Evolutionary conservation across 2,113 vertebrate genomes (phyloP), one percentile per base, ranked within the genome.

Genomic region (Mixornis gularis): DNA sequence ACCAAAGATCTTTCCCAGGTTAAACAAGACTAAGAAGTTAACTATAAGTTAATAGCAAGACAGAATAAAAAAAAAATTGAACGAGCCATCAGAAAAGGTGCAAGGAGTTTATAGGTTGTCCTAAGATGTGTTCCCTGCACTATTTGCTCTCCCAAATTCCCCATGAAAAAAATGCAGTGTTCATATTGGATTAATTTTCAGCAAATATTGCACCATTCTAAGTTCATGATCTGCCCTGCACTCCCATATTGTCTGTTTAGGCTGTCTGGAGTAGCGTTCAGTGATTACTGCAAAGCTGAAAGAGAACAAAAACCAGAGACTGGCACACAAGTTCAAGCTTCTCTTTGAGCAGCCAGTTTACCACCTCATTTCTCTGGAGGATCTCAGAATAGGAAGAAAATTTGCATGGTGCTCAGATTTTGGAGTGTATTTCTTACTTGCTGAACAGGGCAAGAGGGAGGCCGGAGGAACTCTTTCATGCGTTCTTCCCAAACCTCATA

Each of bases 231-330:
- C 79, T 85, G 38, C 22, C 26, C 24, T 62, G 26, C 22, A 34
- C 29, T 64, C 30, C 68, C 19, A 4, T n/a, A 7, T 25, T 85
- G 14, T 82, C 74, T 92, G 16, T 49, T 68, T 22, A 51, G 51
- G 19, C 9, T 74, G 15, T 17, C 56, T 88, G 82, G 43, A 70
- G 63, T 4, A 83, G 17, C 43, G 66, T 49, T 30, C 68, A 43
- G 43, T 20, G 68, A 77, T 83, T 70, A 26, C 55, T 1, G 12
- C 64, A 26, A 60, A 74, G 27, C 40, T 63, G 82, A 87, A 90
- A 68, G 53, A 62, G 30, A 83, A 77, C 38, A 70, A 63, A 95
- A 89, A 12, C 5, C 74, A 91, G 80, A 89, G 71, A 38, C 38
- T 65, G 78, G 81, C 48, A 60, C 10, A 6, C 6, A 27, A 43